Percentiles rank a stretch among this genome's conserved stretches.
phyloP scores from a whole-genome alignment of 35 echinoderm and acorn worm species.

The Heliocidaris erythrogramma region DNA sequence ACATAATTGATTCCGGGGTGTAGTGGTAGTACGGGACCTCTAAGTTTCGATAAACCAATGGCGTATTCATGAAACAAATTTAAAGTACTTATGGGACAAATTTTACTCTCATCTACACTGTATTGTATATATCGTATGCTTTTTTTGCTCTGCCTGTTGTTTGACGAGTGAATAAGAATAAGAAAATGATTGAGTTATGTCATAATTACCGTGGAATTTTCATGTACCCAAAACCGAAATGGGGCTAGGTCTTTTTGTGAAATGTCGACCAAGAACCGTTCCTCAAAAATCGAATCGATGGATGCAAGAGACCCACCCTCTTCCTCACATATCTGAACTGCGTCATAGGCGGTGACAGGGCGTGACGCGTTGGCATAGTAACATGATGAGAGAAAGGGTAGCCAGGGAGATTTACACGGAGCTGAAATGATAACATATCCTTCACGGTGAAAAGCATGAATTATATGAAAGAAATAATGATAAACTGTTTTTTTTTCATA shows the following conservation, averaged over 20 bases:
- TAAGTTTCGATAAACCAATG: no score
- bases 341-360: background rate
- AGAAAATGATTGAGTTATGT: background rate
- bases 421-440: background rate
- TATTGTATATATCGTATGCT: background rate
- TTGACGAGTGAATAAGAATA: background rate
- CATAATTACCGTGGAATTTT: background rate
- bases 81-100: no score
- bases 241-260: background rate
- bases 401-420: background rate
- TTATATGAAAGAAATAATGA: background rate
- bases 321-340: background rate
- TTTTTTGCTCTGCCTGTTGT: background rate
- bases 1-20: no score
- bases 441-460: background rate
- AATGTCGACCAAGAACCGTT: conserved; percentile 16
- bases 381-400: background rate
- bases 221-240: conserved; percentile 6
- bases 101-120: no score
- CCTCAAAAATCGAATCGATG: conserved; percentile 32
- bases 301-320: background rate
- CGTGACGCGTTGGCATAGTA: background rate
- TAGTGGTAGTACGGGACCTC: no score
- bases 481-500: background rate
- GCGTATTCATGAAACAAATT: no score